Conservation (phyloP, 2,797 vertebrate genomes). For the Sus cebifrons region DNA sequence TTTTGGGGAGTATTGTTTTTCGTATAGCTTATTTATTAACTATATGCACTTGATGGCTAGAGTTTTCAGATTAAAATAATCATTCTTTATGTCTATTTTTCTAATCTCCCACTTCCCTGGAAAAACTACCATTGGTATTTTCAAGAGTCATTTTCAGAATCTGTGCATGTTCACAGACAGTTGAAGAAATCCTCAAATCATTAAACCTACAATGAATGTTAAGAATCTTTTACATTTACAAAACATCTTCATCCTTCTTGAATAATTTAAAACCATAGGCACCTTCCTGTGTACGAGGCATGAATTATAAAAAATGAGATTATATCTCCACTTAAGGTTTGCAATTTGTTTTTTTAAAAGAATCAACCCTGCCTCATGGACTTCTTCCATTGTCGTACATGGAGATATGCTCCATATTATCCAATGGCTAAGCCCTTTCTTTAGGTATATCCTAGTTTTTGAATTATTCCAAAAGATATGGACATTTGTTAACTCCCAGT, state of each 20-base stretch:
- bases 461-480: constrained; percentile 19
- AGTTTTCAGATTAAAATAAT: constrained; percentile 59
- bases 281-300: constrained; percentile 58
- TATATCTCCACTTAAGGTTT: constrained; percentile 13
- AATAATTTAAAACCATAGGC: constrained; percentile 72
- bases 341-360: constrained; percentile 57
- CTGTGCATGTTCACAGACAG: not conserved
- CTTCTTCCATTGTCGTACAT: not conserved
- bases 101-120: not conserved
- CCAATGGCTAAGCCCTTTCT: not conserved
- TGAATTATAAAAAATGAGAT: constrained; percentile 57
- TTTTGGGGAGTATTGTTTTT: not conserved
- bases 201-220: constrained; percentile 55
- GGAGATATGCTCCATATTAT: not conserved
- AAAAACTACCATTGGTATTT: constrained; percentile 22
- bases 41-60: not conserved
- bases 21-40: not conserved
- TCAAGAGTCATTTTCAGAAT: constrained; percentile 56
- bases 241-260: constrained; percentile 42
- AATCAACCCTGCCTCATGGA: not conserved
- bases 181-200: constrained; percentile 46
- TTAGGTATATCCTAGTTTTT: not conserved
- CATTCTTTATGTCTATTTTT: not conserved
- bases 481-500: not conserved
- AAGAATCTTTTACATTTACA: constrained; percentile 67